phyloP scores from a whole-genome alignment of 2,797 vertebrate genomes.

The Gephyroberyx darwinii region DNA sequence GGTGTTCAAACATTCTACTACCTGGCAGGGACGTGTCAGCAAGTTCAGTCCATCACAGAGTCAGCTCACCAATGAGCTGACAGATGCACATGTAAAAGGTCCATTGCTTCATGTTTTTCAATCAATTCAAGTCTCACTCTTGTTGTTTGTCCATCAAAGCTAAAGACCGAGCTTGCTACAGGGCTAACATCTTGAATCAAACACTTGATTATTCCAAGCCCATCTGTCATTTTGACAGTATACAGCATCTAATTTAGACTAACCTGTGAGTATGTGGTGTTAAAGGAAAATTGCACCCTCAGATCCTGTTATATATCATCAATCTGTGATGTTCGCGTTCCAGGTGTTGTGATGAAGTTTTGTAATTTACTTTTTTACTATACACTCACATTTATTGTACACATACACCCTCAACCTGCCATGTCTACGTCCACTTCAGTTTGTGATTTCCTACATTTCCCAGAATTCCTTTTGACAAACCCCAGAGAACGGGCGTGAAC shows the following conservation, averaged over 20 bases:
- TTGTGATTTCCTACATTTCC: no score
- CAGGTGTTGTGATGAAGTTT: no score
- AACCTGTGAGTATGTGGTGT: constrained; percentile 35
- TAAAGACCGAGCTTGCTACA: constrained; percentile 54
- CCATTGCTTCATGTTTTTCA: constrained; percentile 74
- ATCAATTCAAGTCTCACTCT: constrained; percentile 67
- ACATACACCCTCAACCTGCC: no score
- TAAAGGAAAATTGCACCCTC: constrained; percentile 1
- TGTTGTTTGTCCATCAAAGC: constrained; percentile 73
- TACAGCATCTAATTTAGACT: constrained; percentile 38
- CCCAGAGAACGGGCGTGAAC: no score
- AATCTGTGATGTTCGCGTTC: no score
- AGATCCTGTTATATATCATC: no score
- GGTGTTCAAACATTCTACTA: constrained; percentile 71
- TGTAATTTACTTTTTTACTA: no score
- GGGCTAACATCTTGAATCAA: constrained; percentile 58
- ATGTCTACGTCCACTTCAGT: no score
- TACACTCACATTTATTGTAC: no score
- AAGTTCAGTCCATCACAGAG: constrained; percentile 71
- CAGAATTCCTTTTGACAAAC: no score
- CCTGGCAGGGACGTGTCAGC: constrained; percentile 68
- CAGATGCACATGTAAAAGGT: constrained; percentile 74
- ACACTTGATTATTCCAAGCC: constrained; percentile 46
- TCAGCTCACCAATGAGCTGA: constrained; percentile 61
- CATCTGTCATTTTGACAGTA: constrained; percentile 67